Percentiles rank a stretch among this genome's conserved stretches.
phyloP scores from a whole-genome alignment of 2,888 invertebrate genomes.

The Phrixothrix hirtus region DNA sequence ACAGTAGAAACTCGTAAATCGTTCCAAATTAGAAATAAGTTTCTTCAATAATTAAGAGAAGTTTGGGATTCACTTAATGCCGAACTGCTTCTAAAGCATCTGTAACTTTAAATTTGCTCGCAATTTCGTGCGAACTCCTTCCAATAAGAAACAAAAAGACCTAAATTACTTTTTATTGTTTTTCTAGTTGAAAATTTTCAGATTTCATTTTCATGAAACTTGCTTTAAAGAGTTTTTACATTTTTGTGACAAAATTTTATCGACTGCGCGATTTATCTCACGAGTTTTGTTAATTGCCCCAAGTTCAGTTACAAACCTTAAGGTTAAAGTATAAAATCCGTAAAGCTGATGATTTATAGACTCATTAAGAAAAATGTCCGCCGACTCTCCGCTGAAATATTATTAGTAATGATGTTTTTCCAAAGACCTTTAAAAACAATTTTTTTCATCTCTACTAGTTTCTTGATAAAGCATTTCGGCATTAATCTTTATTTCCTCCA shows the following conservation, averaged over 20 bases:
- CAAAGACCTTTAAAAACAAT: background rate
- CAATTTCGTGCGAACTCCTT: conserved; percentile 14
- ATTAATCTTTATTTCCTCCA: background rate
- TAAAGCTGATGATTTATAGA: background rate
- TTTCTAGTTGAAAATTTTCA: conserved; percentile 2
- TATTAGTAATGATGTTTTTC: background rate
- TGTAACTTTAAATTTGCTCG: conserved; percentile 21
- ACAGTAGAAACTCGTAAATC: conserved; percentile 34
- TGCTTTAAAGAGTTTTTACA: too few relatives aligned
- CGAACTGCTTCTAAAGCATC: conserved; percentile 22
- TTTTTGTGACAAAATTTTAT: too few relatives aligned
- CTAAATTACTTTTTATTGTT: conserved; percentile 15
- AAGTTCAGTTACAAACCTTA: too few relatives aligned
- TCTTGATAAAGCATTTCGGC: background rate
- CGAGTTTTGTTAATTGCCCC: too few relatives aligned
- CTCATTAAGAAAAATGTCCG: background rate
- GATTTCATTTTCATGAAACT: conserved; percentile 7
- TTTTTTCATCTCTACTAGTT: background rate
- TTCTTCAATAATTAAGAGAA: conserved; percentile 34
- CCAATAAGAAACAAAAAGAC: conserved; percentile 15
- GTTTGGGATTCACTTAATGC: conserved; percentile 31
- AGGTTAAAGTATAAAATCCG: background rate
- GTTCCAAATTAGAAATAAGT: conserved; percentile 32
- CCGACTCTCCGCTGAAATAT: background rate
- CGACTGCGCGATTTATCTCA: too few relatives aligned